Evolutionary conservation across 1,140 invertebrate genomes (phyloP), one percentile per base, ranked within the genome.

Genomic region (Rhyacophila brunnea): DNA sequence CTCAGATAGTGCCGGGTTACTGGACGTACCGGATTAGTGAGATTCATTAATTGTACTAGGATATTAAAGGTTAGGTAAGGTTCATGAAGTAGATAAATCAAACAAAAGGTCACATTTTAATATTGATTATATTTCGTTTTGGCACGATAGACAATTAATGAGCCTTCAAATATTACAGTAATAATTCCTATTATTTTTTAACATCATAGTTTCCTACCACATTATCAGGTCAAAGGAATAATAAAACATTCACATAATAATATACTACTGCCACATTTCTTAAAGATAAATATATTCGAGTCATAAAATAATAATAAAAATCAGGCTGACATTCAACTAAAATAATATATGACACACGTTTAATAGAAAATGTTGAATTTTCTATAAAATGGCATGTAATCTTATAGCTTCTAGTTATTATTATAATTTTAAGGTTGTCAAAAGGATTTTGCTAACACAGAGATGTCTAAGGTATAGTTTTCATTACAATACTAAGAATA

Each of bases 101-200:
- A 58, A 58, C 46, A 38, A 56, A 45, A 44, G 10, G 6, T 14
- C n/a, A 40, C 23, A 34, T 58, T 50, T 58, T 55, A 43, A 64
- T 65, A 61, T 47, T 60, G 63, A 65, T 58, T 65, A 65, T 60
- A 58, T 65, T 65, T 65, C 58, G 58, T 65, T 65, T 65, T 65
- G 63, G 63, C 63, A 65, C 63, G 49, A 65, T 65, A 65, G 63
- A 65, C 63, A 65, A 65, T 58, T 58, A 64, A 65, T 65, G 63
- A 65, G 63, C 63, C 58, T 61, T 65, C 55, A 61, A 61, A 58
- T 65, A 60, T 65, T 65, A 65, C 58, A 65, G 47, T 65, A 58
- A 60, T 60, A 53, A 55, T 58, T 65, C 54, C 50, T 49, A 52
- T 57, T 57, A 56, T 58, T 49, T 44, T 46, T 59, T 57, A 51